phyloP scores from a whole-genome alignment of 30 jellyfish, hydroid and myxozoan genomes.

The Cassiopea xamachana region DNA sequence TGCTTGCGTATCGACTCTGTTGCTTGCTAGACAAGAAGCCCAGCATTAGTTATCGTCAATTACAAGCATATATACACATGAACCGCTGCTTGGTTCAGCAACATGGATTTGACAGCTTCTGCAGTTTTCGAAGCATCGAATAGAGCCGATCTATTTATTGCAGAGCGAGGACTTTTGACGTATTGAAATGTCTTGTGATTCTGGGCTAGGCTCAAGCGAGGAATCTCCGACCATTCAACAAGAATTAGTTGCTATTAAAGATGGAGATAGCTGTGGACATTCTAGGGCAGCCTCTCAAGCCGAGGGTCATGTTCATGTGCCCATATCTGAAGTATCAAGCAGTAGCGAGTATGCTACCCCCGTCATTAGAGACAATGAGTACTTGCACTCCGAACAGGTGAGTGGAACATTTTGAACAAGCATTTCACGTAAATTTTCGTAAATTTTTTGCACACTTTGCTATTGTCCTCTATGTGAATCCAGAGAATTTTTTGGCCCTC shows the following conservation, averaged over 20 bases:
- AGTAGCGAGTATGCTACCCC: constrained; percentile 27
- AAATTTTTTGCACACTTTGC: background rate
- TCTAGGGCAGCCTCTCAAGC: constrained; percentile 4
- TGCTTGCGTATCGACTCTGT: background rate
- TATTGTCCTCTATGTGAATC: too few species aligned
- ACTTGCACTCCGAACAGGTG: constrained; percentile 10
- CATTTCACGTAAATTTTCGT: background rate
- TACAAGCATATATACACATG: background rate
- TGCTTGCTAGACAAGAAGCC: background rate
- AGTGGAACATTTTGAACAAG: background rate
- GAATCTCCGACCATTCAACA: constrained; percentile 21
- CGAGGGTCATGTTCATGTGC: constrained; percentile 3
- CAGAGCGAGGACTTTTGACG: background rate
- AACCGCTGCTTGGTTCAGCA: background rate
- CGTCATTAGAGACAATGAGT: constrained; percentile 33
- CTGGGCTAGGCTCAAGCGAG: constrained; percentile 44
- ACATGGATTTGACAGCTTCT: background rate
- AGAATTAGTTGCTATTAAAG: background rate
- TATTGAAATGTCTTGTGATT: constrained; percentile 41
- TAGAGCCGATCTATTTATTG: background rate
- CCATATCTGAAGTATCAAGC: background rate
- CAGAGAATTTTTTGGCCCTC: too few species aligned
- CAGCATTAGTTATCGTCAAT: background rate
- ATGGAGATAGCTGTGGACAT: background rate
- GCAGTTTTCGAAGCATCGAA: background rate